Conservation (phyloP, 2,888 invertebrate species). For the Cephus pygmeus region DNA sequence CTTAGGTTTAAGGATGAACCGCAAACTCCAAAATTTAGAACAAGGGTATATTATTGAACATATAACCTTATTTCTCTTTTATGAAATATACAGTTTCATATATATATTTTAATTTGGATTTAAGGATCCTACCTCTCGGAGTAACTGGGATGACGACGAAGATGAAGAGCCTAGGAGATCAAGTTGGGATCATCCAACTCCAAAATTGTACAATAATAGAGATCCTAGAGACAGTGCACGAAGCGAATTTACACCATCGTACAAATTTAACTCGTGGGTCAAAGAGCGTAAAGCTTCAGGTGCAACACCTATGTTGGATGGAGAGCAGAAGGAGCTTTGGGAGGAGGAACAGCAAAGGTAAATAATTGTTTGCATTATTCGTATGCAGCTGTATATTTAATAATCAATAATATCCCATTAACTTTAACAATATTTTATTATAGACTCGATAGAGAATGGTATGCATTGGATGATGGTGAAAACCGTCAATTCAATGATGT, state of each 20-base stretch:
- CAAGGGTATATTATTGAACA: constrained; percentile 54
- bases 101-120: not conserved
- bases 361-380: constrained; percentile 2
- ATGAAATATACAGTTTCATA: not conserved
- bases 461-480: constrained; percentile 94
- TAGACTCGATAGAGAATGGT: constrained; percentile 95
- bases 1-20: constrained; percentile 87
- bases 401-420: not conserved
- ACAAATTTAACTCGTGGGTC: constrained; percentile 85
- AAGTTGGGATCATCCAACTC: constrained; percentile 94
- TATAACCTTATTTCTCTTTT: constrained; percentile 25
- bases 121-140: constrained; percentile 72
- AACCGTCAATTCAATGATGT: constrained; percentile 92
- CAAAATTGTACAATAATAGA: constrained; percentile 69
- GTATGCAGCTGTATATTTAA: not conserved
- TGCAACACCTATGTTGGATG: constrained; percentile 71
- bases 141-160: constrained; percentile 80
- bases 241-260: constrained; percentile 83
- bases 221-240: constrained; percentile 61
- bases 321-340: constrained; percentile 85
- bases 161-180: constrained; percentile 75
- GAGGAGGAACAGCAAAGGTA: constrained; percentile 83
- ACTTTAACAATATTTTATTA: constrained; percentile 7
- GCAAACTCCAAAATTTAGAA: constrained; percentile 77
- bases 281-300: constrained; percentile 75